phyloP scores from a whole-genome alignment of 2,888 invertebrate species.

The Scaptomyza polygonia region DNA sequence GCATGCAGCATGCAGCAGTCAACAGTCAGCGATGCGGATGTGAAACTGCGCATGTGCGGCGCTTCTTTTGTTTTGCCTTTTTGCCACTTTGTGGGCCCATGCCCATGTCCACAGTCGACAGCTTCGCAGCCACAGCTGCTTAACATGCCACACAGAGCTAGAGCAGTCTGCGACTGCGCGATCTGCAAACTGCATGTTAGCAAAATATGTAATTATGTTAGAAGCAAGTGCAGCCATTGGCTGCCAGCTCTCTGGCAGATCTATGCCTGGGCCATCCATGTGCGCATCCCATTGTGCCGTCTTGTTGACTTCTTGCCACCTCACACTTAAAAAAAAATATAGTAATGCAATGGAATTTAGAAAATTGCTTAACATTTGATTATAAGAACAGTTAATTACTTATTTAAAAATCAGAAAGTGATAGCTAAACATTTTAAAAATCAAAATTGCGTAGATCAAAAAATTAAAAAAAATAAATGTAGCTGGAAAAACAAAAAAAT shows the following conservation, averaged over 20 bases:
- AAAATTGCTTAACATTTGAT: not conserved
- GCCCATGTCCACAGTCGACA: slow-evolving; percentile 25
- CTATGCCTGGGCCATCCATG: slow-evolving; percentile 18
- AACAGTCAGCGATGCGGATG: slow-evolving; percentile 67
- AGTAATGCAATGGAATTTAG: not conserved
- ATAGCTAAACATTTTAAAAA: not conserved
- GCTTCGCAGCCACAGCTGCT: slow-evolving; percentile 54
- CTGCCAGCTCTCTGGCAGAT: slow-evolving; percentile 19
- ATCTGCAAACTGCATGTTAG: slow-evolving; percentile 48
- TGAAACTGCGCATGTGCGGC: slow-evolving; percentile 72
- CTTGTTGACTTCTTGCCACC: slow-evolving; percentile 25
- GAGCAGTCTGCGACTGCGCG: slow-evolving; percentile 13
- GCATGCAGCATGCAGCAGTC: slow-evolving; percentile 16
- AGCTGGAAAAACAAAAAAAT: no score
- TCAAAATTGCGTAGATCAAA: not conserved
- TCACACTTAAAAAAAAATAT: slow-evolving; percentile 3
- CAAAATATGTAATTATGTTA: slow-evolving; percentile 76
- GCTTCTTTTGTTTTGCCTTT: slow-evolving; percentile 70
- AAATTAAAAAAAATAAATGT: no score
- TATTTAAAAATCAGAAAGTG: not conserved
- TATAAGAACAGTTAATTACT: not conserved
- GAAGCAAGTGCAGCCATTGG: slow-evolving; percentile 54
- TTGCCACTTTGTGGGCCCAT: slow-evolving; percentile 64
- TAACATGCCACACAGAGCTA: slow-evolving; percentile 67
- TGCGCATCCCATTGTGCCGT: slow-evolving; percentile 16